Evolutionary conservation across 2,888 invertebrate genomes (phyloP).

Genomic region (Aspidiotus rigidus): DNA sequence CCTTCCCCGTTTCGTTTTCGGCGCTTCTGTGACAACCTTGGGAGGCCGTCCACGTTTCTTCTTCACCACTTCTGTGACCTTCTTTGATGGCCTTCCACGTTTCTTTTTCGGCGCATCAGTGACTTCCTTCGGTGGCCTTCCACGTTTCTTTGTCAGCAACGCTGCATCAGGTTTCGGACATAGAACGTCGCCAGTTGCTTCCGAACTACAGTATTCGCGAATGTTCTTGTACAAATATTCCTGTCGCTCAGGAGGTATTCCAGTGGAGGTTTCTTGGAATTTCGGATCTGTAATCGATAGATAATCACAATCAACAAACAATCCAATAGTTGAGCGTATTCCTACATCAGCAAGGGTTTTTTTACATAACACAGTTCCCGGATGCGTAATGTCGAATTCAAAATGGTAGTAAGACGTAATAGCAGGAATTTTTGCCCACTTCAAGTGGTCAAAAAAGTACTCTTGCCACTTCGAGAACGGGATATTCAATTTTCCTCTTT

Average conservation of each 20-base stretch:
- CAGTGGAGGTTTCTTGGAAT: not conserved
- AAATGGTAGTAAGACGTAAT: not conserved
- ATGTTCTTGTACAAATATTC: slow-evolving; percentile 1
- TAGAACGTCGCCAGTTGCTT: too few species aligned
- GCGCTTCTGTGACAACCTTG: too few species aligned
- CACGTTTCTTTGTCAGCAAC: not conserved
- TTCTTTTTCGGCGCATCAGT: not conserved
- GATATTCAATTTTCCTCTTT: not conserved
- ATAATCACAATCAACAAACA: not conserved
- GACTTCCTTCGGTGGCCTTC: not conserved
- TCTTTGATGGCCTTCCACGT: not conserved
- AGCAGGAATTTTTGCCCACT: not conserved
- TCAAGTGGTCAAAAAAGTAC: not conserved
- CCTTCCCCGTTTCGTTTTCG: too few species aligned
- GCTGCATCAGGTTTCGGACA: not conserved
- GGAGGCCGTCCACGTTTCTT: too few species aligned
- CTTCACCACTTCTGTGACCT: too few species aligned
- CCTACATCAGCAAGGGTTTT: too few species aligned
- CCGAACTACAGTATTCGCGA: too few species aligned
- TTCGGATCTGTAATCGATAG: not conserved
- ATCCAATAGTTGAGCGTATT: not conserved
- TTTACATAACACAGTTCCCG: too few species aligned
- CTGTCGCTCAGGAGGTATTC: not conserved
- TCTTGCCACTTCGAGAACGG: not conserved
- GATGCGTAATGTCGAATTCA: not conserved